Evolutionary conservation across 1,140 invertebrate genomes (phyloP).

Genomic region (Drosophila saltans): DNA sequence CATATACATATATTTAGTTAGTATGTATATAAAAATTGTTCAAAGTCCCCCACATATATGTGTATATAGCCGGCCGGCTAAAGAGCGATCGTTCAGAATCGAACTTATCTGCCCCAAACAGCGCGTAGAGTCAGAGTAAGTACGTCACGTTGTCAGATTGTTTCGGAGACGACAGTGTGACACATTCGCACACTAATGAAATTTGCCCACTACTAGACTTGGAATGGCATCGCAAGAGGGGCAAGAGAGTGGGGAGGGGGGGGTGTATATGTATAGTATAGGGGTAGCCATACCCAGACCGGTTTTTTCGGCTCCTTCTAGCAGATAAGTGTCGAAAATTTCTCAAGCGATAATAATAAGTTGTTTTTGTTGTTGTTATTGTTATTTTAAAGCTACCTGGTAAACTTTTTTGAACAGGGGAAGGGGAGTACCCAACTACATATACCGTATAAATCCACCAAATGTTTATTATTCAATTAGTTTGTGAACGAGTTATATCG

Average conservation of each 20-base stretch:
- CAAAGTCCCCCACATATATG: constrained; percentile 53
- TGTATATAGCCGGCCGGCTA: constrained; percentile 40
- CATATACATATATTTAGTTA: no score
- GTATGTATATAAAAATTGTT: constrained; percentile 27
- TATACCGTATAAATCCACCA: not conserved
- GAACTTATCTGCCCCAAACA: constrained; percentile 55
- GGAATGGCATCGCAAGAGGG: not conserved
- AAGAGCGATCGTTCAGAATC: constrained; percentile 49
- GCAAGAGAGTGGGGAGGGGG: not conserved
- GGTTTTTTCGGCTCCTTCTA: constrained; percentile 42
- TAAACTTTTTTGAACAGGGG: no score
- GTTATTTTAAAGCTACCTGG: not conserved
- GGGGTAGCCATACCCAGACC: constrained; percentile 40
- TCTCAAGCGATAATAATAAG: constrained; percentile 39
- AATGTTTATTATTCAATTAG: no score
- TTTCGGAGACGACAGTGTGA: constrained; percentile 56
- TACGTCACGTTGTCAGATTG: constrained; percentile 55
- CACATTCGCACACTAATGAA: constrained; percentile 53
- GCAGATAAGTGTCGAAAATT: constrained; percentile 47
- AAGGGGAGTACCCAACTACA: no score
- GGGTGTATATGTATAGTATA: no score
- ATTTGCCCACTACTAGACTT: constrained; percentile 30
- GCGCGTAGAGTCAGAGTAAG: not conserved
- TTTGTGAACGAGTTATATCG: no score
- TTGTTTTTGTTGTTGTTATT: not conserved